Conservation (phyloP, 2,888 invertebrate species). For the Tubulanus polymorphus region DNA sequence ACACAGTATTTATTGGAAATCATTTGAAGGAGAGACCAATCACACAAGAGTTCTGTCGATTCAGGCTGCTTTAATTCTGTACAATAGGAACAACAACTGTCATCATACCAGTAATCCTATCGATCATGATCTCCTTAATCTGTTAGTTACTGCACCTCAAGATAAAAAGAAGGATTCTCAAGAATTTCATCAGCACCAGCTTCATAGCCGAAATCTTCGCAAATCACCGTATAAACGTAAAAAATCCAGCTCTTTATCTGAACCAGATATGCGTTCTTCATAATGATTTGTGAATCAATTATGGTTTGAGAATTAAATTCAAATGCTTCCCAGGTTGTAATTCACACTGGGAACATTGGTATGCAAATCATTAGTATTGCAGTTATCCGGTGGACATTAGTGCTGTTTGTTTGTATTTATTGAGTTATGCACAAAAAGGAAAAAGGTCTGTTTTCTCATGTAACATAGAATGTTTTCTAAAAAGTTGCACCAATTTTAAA, state of each 20-base stretch:
- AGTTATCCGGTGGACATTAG: no score
- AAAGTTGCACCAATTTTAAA: no score
- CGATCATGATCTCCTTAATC: conserved; percentile 22
- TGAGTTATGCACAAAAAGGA: no score
- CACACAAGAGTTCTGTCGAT: conserved; percentile 46
- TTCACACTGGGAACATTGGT: no score
- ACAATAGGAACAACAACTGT: conserved; percentile 23
- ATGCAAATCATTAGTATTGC: no score
- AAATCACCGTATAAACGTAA: conserved; percentile 10
- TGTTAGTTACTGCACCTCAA: conserved; percentile 34
- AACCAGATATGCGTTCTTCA: no score
- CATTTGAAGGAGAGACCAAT: conserved; percentile 41
- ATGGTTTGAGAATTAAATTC: no score
- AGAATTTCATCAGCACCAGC: conserved; percentile 6
- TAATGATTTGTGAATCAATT: no score
- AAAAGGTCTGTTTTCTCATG: no score
- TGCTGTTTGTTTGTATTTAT: no score
- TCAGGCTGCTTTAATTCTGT: conserved; percentile 45
- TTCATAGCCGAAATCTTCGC: background rate
- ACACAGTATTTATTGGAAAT: conserved; percentile 46
- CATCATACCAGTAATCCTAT: background rate
- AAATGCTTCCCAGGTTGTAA: no score
- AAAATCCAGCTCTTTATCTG: background rate
- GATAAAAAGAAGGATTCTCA: conserved; percentile 10
- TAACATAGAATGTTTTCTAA: no score